phyloP scores from a whole-genome alignment of 2,888 invertebrate genomes.

The Parochlus steinenii region DNA sequence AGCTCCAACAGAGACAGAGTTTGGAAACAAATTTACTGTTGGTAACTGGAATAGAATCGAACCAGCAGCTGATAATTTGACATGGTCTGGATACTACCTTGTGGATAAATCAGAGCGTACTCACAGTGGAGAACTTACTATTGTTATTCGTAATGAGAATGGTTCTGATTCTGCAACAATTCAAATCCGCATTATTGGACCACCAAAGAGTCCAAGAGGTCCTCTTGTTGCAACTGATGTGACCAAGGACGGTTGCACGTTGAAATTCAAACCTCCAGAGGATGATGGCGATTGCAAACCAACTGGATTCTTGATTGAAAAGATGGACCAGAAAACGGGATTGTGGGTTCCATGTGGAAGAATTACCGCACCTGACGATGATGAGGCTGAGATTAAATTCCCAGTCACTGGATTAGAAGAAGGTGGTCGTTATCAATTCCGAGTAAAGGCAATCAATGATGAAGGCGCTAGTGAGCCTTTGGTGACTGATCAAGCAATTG shows the following conservation, averaged over 20 bases:
- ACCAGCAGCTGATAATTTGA: slow-evolving; percentile 9
- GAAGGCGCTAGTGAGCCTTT: slow-evolving; percentile 95
- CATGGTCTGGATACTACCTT: slow-evolving; percentile 6
- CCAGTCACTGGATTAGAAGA: slow-evolving; percentile 69
- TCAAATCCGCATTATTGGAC: slow-evolving; percentile 66
- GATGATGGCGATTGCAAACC: slow-evolving; percentile 91
- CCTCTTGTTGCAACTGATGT: slow-evolving; percentile 82
- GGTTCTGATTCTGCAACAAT: slow-evolving; percentile 82
- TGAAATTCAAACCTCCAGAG: slow-evolving; percentile 89
- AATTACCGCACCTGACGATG: slow-evolving; percentile 43
- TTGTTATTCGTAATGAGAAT: slow-evolving; percentile 58
- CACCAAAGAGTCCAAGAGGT: slow-evolving; percentile 48
- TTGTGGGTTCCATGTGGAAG: slow-evolving; percentile 79
- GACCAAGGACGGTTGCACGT: slow-evolving; percentile 83
- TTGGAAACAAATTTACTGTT: slow-evolving; percentile 10
- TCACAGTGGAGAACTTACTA: slow-evolving; percentile 10
- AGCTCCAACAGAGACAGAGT: slow-evolving; percentile 7
- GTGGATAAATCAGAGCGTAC: slow-evolving; percentile 7
- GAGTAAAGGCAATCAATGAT: slow-evolving; percentile 91
- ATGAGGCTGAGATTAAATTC: slow-evolving; percentile 64
- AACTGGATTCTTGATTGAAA: slow-evolving; percentile 82
- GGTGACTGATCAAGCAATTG: slow-evolving; percentile 68
- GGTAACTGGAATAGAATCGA: slow-evolving; percentile 9
- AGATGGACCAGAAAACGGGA: slow-evolving; percentile 78
- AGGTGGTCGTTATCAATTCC: slow-evolving; percentile 92